Conservation (phyloP, 2,797 vertebrate species). For the Apogon talboti region DNA sequence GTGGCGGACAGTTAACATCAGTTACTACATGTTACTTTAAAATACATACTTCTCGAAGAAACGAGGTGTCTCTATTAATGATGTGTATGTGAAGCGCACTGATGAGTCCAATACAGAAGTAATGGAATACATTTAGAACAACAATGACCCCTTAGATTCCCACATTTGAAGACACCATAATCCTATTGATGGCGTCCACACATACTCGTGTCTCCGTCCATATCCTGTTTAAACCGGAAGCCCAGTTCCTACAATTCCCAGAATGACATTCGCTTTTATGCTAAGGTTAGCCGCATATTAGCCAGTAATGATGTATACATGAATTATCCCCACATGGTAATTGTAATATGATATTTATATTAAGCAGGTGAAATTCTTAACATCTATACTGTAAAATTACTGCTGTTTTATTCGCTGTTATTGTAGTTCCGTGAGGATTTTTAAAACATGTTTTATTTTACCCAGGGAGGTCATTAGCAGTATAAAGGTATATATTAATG, state of each 20-base stretch:
- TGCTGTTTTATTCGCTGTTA: not conserved
- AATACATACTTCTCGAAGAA: not conserved
- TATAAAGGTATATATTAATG: too few relatives aligned
- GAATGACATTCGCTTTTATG: constrained; percentile 19
- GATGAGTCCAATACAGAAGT: accelerated
- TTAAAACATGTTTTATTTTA: not conserved
- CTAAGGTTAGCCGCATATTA: too few relatives aligned
- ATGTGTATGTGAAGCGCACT: not conserved
- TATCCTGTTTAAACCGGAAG: constrained; percentile 70
- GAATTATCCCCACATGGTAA: too few relatives aligned
- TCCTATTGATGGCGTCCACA: constrained; percentile 47
- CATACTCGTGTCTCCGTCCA: constrained; percentile 4
- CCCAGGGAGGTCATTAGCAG: too few relatives aligned
- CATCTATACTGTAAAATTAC: not conserved
- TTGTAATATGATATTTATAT: not conserved
- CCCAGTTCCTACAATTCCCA: constrained; percentile 57
- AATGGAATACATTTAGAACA: not conserved
- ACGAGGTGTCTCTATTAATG: not conserved
- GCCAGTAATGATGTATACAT: too few relatives aligned
- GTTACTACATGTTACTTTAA: too few relatives aligned
- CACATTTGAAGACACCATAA: constrained; percentile 14
- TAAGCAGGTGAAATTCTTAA: not conserved
- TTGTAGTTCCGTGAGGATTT: not conserved
- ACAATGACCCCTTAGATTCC: constrained; percentile 10
- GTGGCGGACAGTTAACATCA: too few relatives aligned